Conservation (phyloP, 2,888 invertebrate species). For the Arge pagana region DNA sequence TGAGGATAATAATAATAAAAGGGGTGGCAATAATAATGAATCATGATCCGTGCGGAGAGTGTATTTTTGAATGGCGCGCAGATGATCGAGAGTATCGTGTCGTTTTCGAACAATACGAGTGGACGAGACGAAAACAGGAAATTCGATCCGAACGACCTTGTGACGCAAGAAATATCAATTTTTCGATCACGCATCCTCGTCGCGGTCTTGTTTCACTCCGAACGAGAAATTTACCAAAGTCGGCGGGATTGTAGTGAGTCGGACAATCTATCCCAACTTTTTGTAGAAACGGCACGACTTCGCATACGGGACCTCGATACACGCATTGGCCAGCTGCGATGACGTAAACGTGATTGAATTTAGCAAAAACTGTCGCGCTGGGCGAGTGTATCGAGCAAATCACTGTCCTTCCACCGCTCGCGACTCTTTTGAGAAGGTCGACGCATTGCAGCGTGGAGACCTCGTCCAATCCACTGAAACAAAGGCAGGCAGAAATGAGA, state of each 20-base stretch:
- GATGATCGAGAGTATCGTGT: too few species aligned
- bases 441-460: constrained; percentile 89
- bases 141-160: too few species aligned
- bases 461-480: constrained; percentile 85
- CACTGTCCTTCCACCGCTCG: constrained; percentile 83
- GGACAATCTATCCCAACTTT: constrained; percentile 84
- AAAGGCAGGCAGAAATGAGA: constrained; percentile 14
- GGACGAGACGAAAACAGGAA: too few species aligned
- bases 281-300: constrained; percentile 81
- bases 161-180: too few species aligned
- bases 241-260: constrained; percentile 92
- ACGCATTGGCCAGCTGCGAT: constrained; percentile 88
- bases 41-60: too few species aligned
- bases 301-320: constrained; percentile 79
- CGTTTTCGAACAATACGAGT: too few species aligned
- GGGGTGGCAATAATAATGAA: too few species aligned
- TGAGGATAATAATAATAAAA: too few species aligned
- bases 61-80: too few species aligned
- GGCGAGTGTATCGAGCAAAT: constrained; percentile 97
- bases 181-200: too few species aligned
- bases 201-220: not conserved
- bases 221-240: constrained; percentile 75
- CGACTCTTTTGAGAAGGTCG: constrained; percentile 79
- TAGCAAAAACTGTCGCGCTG: constrained; percentile 87
- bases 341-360: constrained; percentile 90